A percentile compares a stretch with the other conserved stretches of the same genome.
phyloP scores from a whole-genome alignment of 2,888 invertebrate species.

The Eristalinus sepulchralis region DNA sequence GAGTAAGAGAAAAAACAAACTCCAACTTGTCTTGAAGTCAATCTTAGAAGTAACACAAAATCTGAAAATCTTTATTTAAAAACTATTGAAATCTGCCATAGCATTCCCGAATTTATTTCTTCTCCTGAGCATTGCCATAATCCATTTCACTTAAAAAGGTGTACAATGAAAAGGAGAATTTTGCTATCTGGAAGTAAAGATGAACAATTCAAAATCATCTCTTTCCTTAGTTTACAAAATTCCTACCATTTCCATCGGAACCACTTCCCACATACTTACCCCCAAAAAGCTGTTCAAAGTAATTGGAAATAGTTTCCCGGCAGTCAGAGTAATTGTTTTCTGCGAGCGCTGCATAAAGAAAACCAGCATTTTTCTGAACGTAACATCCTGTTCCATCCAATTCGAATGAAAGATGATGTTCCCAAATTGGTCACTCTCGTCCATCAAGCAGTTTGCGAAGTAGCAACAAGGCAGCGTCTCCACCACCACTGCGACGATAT shows the following conservation, averaged over 20 bases:
- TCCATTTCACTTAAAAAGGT: constrained; percentile 41
- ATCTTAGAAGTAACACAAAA: too few relatives aligned
- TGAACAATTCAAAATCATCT: neutral
- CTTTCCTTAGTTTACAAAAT: neutral
- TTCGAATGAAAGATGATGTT: constrained; percentile 72
- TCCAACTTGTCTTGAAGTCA: too few relatives aligned
- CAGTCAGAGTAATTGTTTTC: constrained; percentile 67
- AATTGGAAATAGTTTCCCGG: constrained; percentile 72
- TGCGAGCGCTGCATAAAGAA: constrained; percentile 72
- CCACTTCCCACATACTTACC: constrained; percentile 48
- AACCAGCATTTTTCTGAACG: constrained; percentile 67
- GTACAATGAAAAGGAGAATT: constrained; percentile 46
- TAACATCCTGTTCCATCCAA: constrained; percentile 70
- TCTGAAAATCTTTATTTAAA: neutral
- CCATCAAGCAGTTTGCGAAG: constrained; percentile 68
- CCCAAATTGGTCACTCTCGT: constrained; percentile 69
- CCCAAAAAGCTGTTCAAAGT: constrained; percentile 72
- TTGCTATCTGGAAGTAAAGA: constrained; percentile 41
- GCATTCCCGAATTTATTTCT: neutral
- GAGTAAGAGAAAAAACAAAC: neutral
- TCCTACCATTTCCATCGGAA: neutral
- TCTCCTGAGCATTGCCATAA: neutral
- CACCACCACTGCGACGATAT: constrained; percentile 65
- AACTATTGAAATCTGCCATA: neutral
- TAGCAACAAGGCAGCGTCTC: constrained; percentile 72